Conservation (phyloP, 2,797 vertebrate species). For the Falco biarmicus region DNA sequence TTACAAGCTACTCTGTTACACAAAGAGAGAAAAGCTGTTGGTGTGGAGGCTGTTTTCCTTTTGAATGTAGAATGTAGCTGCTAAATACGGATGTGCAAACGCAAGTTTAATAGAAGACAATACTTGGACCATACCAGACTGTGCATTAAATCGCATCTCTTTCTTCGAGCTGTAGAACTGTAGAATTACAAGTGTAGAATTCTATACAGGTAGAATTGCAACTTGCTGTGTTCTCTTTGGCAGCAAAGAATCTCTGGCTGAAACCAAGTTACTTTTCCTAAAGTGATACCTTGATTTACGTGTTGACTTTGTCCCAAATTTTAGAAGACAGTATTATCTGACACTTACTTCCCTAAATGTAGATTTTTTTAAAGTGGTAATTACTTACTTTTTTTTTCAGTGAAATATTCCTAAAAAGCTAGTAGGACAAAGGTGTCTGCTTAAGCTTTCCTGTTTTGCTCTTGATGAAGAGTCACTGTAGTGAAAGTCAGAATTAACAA, state of each 20-base stretch:
- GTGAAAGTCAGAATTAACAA: background rate
- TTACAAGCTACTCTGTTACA: background rate
- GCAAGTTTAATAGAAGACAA: background rate
- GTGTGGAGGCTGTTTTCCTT: background rate
- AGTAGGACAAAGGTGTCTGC: background rate
- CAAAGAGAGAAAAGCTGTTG: background rate
- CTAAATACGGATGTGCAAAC: background rate
- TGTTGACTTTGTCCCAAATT: background rate
- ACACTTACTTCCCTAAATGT: background rate
- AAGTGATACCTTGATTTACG: background rate
- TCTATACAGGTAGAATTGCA: background rate
- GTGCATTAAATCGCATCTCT: background rate
- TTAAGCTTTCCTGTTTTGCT: background rate
- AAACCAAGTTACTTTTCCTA: background rate
- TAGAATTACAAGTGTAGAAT: background rate
- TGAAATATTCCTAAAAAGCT: background rate
- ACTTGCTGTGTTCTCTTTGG: background rate
- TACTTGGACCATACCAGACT: background rate
- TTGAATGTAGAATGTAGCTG: background rate
- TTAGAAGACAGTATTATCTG: background rate
- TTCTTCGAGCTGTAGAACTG: background rate
- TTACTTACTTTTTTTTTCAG: background rate
- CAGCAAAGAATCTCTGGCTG: background rate
- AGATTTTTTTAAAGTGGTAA: background rate
- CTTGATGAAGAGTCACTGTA: background rate